Percentiles rank a stretch among this genome's conserved stretches.
Evolutionary conservation across 2,113 vertebrate species (phyloP).

Genomic region (Lepisosteus osseus): DNA sequence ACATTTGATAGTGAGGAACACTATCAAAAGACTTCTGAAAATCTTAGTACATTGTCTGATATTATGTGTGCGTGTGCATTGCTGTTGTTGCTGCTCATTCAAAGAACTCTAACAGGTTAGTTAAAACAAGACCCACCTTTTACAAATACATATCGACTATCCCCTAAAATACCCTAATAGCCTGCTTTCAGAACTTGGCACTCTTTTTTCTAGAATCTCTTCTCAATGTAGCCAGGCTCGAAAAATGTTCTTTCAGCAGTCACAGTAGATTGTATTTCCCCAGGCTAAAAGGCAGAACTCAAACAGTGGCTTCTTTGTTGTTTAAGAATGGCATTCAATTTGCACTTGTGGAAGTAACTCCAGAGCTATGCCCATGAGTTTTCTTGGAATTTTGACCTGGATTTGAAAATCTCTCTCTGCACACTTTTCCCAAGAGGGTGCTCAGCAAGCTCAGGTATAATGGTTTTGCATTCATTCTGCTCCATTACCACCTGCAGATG

Average conservation of each 20-base stretch:
- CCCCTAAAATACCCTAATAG: slow-evolving; percentile 32
- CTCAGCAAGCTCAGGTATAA: slow-evolving; percentile 21
- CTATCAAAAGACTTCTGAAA: too few relatives aligned
- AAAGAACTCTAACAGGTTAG: too few relatives aligned
- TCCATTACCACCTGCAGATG: too few relatives aligned
- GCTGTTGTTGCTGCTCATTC: too few relatives aligned
- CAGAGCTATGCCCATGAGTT: slow-evolving; percentile 39
- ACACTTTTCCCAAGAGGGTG: slow-evolving; percentile 12
- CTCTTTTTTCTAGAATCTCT: slow-evolving; percentile 36
- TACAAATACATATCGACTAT: too few relatives aligned
- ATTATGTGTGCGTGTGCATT: too few relatives aligned
- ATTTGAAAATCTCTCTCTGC: slow-evolving; percentile 43
- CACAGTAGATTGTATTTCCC: slow-evolving; percentile 63
- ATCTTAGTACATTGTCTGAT: too few relatives aligned
- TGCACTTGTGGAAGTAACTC: slow-evolving; percentile 53
- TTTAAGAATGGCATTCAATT: slow-evolving; percentile 56
- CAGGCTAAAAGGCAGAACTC: slow-evolving; percentile 52
- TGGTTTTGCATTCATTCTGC: slow-evolving; percentile 24
- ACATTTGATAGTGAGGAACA: too few relatives aligned
- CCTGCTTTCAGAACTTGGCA: slow-evolving; percentile 31
- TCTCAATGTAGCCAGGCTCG: slow-evolving; percentile 53
- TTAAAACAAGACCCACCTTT: too few relatives aligned
- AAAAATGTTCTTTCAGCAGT: slow-evolving; percentile 41
- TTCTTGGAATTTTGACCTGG: slow-evolving; percentile 44
- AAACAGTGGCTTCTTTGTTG: slow-evolving; percentile 68